phyloP scores from a whole-genome alignment of 2,797 vertebrate genomes.

The Botia kubotai region DNA sequence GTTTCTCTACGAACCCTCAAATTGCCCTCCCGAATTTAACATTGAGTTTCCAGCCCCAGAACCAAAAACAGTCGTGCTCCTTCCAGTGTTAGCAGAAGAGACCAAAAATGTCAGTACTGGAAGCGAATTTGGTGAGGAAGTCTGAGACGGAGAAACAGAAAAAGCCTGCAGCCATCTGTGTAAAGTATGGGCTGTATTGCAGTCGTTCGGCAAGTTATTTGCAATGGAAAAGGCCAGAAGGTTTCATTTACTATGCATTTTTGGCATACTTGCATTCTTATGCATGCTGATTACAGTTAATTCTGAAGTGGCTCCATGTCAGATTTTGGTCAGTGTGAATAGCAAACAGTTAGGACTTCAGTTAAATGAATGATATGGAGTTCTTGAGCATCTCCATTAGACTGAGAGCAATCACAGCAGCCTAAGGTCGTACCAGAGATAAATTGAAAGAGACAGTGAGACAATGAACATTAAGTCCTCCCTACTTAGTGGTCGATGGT shows the following conservation, averaged over 20 bases:
- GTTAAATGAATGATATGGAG: slow-evolving; percentile 2
- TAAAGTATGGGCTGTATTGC: slow-evolving; percentile 42
- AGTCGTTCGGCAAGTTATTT: slow-evolving; percentile 5
- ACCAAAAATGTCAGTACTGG: slow-evolving; percentile 23
- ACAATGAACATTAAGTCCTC: too few relatives aligned
- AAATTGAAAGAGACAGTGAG: neutral
- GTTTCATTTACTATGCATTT: slow-evolving; percentile 40
- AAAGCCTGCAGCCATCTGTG: slow-evolving; percentile 34
- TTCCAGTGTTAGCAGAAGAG: neutral
- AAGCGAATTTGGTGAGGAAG: slow-evolving; percentile 5
- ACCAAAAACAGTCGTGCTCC: slow-evolving; percentile 6
- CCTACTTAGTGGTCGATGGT: too few relatives aligned
- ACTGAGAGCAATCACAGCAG: neutral
- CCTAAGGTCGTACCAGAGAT: neutral
- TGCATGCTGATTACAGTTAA: slow-evolving; percentile 43
- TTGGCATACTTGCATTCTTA: slow-evolving; percentile 5
- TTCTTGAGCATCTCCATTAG: neutral
- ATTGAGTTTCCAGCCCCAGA: slow-evolving; percentile 25
- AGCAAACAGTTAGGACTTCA: neutral
- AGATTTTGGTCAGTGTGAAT: slow-evolving; percentile 34
- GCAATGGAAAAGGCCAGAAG: slow-evolving; percentile 35
- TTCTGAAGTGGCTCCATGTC: slow-evolving; percentile 11
- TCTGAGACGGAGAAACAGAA: slow-evolving; percentile 6
- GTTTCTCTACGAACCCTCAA: slow-evolving; percentile 16
- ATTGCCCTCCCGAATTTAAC: slow-evolving; percentile 8